phyloP scores from a whole-genome alignment of 2,797 vertebrate species.

The Varecia variegata region DNA sequence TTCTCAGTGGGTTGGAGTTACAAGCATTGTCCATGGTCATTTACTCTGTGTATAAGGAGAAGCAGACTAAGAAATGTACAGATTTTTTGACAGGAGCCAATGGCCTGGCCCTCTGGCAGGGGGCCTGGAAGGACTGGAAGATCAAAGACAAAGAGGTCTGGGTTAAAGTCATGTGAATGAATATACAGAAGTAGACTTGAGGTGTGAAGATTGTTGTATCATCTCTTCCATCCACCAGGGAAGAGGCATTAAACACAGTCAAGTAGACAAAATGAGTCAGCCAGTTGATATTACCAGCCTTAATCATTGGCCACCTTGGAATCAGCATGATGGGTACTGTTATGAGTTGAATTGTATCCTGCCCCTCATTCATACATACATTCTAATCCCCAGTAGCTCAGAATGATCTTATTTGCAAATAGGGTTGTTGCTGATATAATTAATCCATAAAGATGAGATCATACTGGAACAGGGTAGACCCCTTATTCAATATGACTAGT shows the following conservation, averaged over 20 bases:
- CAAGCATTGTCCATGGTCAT: background rate
- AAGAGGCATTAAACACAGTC: background rate
- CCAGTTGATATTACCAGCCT: background rate
- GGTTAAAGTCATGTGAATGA: background rate
- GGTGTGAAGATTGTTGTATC: background rate
- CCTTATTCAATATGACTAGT: background rate
- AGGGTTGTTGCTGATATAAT: background rate
- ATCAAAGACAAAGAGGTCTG: background rate
- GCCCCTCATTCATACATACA: background rate
- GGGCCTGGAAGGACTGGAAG: background rate
- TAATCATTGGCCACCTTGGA: background rate
- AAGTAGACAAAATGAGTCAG: background rate
- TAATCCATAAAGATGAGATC: background rate
- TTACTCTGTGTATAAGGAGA: constrained; percentile 9
- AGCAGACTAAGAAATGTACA: background rate
- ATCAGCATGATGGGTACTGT: background rate
- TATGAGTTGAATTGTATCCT: background rate
- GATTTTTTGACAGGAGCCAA: background rate
- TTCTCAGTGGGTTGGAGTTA: background rate
- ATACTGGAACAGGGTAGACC: background rate
- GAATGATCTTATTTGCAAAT: constrained; percentile 1
- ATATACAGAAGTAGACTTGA: background rate
- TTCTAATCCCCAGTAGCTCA: background rate
- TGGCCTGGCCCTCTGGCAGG: background rate
- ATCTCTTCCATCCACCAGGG: background rate